Evolutionary conservation across 2,888 invertebrate genomes (phyloP).

Genomic region (Conus canariensis): DNA sequence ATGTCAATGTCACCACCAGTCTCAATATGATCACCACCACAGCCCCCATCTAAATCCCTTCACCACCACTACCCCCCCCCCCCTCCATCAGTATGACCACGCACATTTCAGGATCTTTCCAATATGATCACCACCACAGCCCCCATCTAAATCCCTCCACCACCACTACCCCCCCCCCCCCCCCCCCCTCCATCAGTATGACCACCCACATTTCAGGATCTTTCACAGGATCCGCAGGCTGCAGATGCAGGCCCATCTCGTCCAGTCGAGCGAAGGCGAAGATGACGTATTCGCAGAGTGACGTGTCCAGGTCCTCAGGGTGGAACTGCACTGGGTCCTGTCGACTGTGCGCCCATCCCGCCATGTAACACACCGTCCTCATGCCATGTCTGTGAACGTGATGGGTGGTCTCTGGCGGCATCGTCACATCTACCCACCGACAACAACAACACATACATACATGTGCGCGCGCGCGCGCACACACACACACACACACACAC

Average conservation of each 20-base stretch:
- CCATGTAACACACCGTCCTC: slow-evolving; percentile 45
- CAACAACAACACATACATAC: not conserved
- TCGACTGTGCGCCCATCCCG: slow-evolving; percentile 44
- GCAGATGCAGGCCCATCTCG: not conserved
- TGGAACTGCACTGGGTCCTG: slow-evolving; percentile 41
- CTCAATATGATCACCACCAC: too few species aligned
- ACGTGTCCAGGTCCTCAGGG: slow-evolving; percentile 45
- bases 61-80: not conserved
- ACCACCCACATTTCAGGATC: slow-evolving; percentile 16
- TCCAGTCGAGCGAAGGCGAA: slow-evolving; percentile 45
- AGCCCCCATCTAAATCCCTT: too few species aligned
- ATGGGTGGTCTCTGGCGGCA: not conserved
- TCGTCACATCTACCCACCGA: not conserved
- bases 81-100: not conserved
- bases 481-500: not conserved
- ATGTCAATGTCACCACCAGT: too few species aligned
- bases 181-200: not conserved
- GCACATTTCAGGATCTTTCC: too few species aligned
- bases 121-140: too few species aligned
- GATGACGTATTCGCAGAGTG: slow-evolving; percentile 48
- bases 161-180: not conserved
- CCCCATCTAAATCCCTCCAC: too few species aligned
- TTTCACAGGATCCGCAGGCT: not conserved
- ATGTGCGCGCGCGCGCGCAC: not conserved
- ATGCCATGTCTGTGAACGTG: not conserved